Evolutionary conservation across 2,888 invertebrate genomes (phyloP), one percentile per base, ranked within the genome.

Genomic region (Ichneumon xanthorius): DNA sequence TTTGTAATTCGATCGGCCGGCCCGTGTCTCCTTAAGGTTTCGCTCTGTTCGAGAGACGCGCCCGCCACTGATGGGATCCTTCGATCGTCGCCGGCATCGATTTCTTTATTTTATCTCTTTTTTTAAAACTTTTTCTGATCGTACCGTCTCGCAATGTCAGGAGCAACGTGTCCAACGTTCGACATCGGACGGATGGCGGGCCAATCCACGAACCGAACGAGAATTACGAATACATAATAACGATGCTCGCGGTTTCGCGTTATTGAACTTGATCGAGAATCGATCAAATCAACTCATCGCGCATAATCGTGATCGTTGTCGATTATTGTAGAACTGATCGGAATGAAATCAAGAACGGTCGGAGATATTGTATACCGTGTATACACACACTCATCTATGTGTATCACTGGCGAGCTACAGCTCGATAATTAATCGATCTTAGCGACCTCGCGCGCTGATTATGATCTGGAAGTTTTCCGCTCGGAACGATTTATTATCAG

Each of bases 1-100:
- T 89, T 90, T 89, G 91, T 90, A 90, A 92, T 88, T 90, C 89
- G 89, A 91, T 91, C 91, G 89, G 86, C 37, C 84, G 87, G 84
- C 80, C 68, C 82, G 80, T 77, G 86, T 88, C 89, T 89, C 90
- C 86, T 89, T 91, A 91, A 87, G 91, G 89, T 90, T 91, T 92
- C 91, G 78, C 73, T 82, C 85, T 75, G 76, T 75, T 53, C 67
- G 83, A 85, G 70, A 76, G 80, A 86, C 83, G 70, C 73, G 80
- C 73, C 77, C 72, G 73, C 75, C 85, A 50, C 75, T 58, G 53
- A n/a, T 78, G 82, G 70, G 82, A 85, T 82, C 71, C 67, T 53
- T 78, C 77, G 86, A 82, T 83, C 80, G 70, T 67, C 55, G 65
- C 55, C 73, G 76, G 86, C 72, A 80, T 86, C 82, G 82, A 86